Evolutionary conservation across 2,888 invertebrate species (phyloP).

Genomic region (Thysanoteuthis rhombus): DNA sequence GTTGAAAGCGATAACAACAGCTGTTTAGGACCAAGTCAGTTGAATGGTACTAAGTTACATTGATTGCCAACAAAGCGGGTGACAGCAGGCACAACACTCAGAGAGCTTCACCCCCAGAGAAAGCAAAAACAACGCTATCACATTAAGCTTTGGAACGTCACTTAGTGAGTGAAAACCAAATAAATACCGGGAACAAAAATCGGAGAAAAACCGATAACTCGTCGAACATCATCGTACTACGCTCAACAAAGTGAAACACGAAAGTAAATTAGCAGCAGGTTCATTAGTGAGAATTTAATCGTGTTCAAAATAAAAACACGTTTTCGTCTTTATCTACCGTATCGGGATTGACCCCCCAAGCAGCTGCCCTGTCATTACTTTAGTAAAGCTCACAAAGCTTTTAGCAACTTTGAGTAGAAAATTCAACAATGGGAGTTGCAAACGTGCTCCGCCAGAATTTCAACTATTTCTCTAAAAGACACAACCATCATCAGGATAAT

Average conservation of each 20-base stretch:
- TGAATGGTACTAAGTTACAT: background rate
- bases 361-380: too few species aligned
- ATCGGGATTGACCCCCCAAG: background rate
- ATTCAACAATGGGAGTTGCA: background rate
- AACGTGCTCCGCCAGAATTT: background rate
- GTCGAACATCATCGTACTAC: background rate
- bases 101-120: background rate
- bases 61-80: background rate
- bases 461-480: background rate
- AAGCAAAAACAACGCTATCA: background rate
- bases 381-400: background rate
- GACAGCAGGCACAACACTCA: background rate
- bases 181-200: background rate
- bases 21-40: background rate
- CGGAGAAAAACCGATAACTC: background rate
- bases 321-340: background rate
- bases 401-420: background rate
- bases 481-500: background rate
- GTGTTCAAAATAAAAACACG: background rate
- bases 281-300: background rate
- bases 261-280: background rate
- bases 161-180: background rate
- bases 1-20: too few species aligned
- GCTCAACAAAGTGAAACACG: background rate
- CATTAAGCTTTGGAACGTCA: background rate